These are phyloP conservation scores for Volucella inanis DNA, from an alignment of 2,888 invertebrate species.

Conservation along the genomic window DNA sequence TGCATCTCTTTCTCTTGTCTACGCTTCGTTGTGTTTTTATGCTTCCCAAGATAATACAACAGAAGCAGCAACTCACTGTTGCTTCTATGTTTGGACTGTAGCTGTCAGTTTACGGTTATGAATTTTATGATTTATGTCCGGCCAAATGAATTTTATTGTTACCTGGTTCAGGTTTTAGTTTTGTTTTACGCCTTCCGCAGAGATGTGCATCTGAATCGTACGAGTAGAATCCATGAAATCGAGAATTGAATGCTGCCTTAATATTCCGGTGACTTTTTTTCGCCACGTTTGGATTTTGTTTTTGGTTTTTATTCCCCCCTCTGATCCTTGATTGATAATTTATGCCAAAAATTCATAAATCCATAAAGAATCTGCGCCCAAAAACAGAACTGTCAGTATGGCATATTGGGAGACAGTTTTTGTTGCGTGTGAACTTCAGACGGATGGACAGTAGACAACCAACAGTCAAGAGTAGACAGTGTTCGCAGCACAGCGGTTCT, in stretches of 20 bases:
- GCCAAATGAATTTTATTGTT: slow-evolving; percentile 80
- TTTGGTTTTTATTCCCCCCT: neutral
- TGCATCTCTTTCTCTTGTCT: slow-evolving; percentile 45
- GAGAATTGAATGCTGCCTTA: slow-evolving; percentile 50
- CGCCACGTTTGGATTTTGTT: slow-evolving; percentile 62
- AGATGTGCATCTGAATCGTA: slow-evolving; percentile 28
- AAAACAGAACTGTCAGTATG: slow-evolving; percentile 32
- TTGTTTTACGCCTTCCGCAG: slow-evolving; percentile 30
- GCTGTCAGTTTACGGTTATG: slow-evolving; percentile 75
- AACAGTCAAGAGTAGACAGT: no score
- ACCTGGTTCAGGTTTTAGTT: slow-evolving; percentile 73
- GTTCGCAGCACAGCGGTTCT: slow-evolving; percentile 42
- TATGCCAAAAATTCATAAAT: slow-evolving; percentile 71
- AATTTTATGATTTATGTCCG: slow-evolving; percentile 82
- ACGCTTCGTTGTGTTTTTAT: slow-evolving; percentile 9
- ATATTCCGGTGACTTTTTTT: slow-evolving; percentile 74
- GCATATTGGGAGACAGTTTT: slow-evolving; percentile 55
- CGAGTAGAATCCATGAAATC: slow-evolving; percentile 35
- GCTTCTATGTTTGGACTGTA: slow-evolving; percentile 67
- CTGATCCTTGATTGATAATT: slow-evolving; percentile 56
- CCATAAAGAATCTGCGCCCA: slow-evolving; percentile 61
- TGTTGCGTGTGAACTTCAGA: slow-evolving; percentile 68
- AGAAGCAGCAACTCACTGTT: slow-evolving; percentile 49
- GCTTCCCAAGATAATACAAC: neutral
- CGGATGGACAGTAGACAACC: slow-evolving; percentile 31